Conservation (phyloP, 2,888 invertebrate genomes). For the Pyrgus malvae region DNA sequence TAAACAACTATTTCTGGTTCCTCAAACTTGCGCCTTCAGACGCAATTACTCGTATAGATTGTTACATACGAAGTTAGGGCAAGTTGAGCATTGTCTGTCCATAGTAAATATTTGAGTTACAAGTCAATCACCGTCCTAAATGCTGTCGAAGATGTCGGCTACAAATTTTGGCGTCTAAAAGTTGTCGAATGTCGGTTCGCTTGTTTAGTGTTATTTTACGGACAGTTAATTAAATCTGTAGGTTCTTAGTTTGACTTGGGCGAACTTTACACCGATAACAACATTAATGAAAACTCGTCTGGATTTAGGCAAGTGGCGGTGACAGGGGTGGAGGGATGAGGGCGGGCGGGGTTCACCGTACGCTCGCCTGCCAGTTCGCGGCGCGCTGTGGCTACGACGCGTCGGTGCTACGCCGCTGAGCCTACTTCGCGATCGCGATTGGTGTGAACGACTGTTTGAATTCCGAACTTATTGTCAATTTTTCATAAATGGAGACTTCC, state of each 20-base stretch:
- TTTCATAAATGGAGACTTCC: constrained; percentile 23
- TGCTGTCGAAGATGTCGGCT: constrained; percentile 37
- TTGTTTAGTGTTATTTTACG: constrained; percentile 67
- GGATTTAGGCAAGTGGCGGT: constrained; percentile 72
- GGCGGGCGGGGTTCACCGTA: constrained; percentile 54
- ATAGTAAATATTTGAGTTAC: constrained; percentile 33
- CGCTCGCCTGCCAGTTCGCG: constrained; percentile 61
- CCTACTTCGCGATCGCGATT: constrained; percentile 49
- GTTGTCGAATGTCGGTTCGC: constrained; percentile 48
- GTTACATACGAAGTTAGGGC: constrained; percentile 5
- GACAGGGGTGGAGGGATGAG: constrained; percentile 55
- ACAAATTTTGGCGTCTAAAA: constrained; percentile 39
- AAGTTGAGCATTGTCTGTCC: constrained; percentile 16
- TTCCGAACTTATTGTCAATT: constrained; percentile 22
- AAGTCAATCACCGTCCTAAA: constrained; percentile 47
- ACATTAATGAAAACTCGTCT: constrained; percentile 78
- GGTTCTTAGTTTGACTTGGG: constrained; percentile 68
- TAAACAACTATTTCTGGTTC: constrained; percentile 3
- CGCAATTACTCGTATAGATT: constrained; percentile 16
- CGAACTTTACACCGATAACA: constrained; percentile 77
- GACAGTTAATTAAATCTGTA: constrained; percentile 76
- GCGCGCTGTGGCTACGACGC: constrained; percentile 55
- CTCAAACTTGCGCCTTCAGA: constrained; percentile 5
- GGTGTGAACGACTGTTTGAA: constrained; percentile 33
- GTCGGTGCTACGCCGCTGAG: constrained; percentile 47